Evolutionary conservation across 2,113 vertebrate species (phyloP).

Genomic region (Chauna torquata): DNA sequence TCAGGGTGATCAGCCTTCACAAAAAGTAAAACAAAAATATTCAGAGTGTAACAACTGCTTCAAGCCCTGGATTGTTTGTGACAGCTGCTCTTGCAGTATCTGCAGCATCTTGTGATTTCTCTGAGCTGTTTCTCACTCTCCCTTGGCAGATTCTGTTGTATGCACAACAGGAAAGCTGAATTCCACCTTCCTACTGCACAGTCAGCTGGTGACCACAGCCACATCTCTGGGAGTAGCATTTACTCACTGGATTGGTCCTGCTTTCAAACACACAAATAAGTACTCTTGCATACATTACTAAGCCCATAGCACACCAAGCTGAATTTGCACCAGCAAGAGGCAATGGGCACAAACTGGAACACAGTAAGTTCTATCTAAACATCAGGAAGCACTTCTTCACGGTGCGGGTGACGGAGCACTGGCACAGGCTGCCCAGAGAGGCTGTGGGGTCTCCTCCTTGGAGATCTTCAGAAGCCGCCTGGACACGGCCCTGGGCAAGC

Average conservation of each 20-base stretch:
- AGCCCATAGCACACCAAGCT: background rate
- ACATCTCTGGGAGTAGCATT: background rate
- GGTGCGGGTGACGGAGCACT: background rate
- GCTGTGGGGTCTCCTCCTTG: background rate
- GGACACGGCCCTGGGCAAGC: background rate
- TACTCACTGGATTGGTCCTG: background rate
- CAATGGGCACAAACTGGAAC: background rate
- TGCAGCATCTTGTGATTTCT: background rate
- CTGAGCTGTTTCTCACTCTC: background rate
- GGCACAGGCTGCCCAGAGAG: background rate
- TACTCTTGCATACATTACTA: background rate
- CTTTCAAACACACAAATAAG: background rate
- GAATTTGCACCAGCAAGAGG: background rate
- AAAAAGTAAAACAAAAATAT: background rate
- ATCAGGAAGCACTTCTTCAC: background rate
- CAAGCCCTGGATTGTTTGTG: background rate
- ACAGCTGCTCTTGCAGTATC: background rate
- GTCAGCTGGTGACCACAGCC: background rate
- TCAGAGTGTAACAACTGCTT: background rate
- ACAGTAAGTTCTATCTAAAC: background rate
- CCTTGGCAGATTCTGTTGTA: background rate
- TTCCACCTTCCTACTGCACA: background rate
- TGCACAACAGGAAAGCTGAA: background rate
- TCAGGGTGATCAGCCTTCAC: slow-evolving; percentile 87
- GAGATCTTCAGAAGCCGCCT: background rate